Conservation (phyloP, 2,888 invertebrate species). For the Polydesmus complanatus region DNA sequence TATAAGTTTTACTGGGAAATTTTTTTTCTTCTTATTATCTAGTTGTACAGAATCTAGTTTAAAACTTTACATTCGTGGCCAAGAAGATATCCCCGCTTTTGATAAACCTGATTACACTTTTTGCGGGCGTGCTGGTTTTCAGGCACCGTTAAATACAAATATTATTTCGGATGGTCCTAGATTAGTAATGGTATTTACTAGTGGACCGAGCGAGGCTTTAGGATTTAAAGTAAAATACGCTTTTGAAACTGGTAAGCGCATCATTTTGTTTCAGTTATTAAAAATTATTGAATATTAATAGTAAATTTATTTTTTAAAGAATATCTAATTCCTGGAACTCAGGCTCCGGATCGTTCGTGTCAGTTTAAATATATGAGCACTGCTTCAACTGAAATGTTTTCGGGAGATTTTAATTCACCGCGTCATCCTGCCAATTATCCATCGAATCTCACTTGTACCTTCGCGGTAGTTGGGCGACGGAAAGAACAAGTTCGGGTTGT, state of each 20-base stretch:
- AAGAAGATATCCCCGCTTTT: conserved; percentile 65
- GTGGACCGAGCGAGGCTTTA: conserved; percentile 74
- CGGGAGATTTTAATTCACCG: conserved; percentile 88
- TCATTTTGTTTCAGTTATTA: background rate
- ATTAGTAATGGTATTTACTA: conserved; percentile 87
- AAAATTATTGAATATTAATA: background rate
- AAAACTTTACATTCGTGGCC: conserved; percentile 79
- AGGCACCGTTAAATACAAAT: no score
- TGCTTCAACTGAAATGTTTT: conserved; percentile 68
- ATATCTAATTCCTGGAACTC: conserved; percentile 86
- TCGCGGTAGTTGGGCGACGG: conserved; percentile 59
- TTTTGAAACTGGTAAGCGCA: conserved; percentile 57
- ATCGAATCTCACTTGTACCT: conserved; percentile 85
- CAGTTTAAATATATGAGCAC: conserved; percentile 80
- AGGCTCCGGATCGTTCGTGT: conserved; percentile 78
- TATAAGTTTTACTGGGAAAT: no score
- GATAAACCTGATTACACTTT: conserved; percentile 87
- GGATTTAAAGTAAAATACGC: conserved; percentile 81
- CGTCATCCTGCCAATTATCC: conserved; percentile 95
- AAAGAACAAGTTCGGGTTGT: conserved; percentile 81
- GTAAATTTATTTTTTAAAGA: conserved; percentile 42
- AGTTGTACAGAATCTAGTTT: conserved; percentile 78
- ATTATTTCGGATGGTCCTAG: conserved; percentile 79
- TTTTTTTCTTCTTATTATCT: conserved; percentile 27
- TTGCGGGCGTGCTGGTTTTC: conserved; percentile 72